phyloP scores from a whole-genome alignment of 2,888 invertebrate species.

The Noctua janthe region DNA sequence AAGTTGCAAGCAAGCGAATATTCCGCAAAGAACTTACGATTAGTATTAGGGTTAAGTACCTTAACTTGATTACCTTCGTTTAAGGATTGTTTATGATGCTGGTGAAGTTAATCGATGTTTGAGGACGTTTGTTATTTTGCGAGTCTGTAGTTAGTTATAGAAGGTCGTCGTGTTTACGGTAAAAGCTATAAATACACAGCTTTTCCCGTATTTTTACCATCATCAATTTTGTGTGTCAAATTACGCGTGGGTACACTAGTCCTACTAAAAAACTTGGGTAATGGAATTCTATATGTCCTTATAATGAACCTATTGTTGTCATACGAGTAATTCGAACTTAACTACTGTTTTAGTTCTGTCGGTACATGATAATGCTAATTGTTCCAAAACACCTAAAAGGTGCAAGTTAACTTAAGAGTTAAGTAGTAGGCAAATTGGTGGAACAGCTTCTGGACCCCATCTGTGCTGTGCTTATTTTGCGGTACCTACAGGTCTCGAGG shows the following conservation, averaged over 20 bases:
- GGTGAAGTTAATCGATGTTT: slow-evolving; percentile 41
- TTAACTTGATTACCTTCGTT: slow-evolving; percentile 49
- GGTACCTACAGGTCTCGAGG: slow-evolving; percentile 70
- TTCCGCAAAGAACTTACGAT: slow-evolving; percentile 72
- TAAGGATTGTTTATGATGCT: slow-evolving; percentile 43
- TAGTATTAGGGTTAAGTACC: slow-evolving; percentile 63
- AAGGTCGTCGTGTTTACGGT: slow-evolving; percentile 22
- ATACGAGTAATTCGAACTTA: background rate
- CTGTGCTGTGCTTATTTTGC: slow-evolving; percentile 73
- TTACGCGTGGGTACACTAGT: no score
- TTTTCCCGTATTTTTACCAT: background rate
- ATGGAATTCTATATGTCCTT: background rate
- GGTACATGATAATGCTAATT: background rate
- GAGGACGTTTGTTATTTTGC: slow-evolving; percentile 29
- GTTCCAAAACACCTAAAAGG: slow-evolving; percentile 15
- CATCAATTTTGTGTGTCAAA: slow-evolving; percentile 3
- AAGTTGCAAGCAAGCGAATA: slow-evolving; percentile 80
- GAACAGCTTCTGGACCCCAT: slow-evolving; percentile 55
- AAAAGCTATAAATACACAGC: slow-evolving; percentile 18
- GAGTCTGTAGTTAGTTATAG: slow-evolving; percentile 4
- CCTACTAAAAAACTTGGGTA: background rate
- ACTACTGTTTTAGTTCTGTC: background rate
- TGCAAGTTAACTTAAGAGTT: slow-evolving; percentile 34
- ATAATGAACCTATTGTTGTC: background rate
- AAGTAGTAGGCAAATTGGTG: slow-evolving; percentile 35